Evolutionary conservation across 2,888 invertebrate species (phyloP).

Genomic region (Catocala sponsa): DNA sequence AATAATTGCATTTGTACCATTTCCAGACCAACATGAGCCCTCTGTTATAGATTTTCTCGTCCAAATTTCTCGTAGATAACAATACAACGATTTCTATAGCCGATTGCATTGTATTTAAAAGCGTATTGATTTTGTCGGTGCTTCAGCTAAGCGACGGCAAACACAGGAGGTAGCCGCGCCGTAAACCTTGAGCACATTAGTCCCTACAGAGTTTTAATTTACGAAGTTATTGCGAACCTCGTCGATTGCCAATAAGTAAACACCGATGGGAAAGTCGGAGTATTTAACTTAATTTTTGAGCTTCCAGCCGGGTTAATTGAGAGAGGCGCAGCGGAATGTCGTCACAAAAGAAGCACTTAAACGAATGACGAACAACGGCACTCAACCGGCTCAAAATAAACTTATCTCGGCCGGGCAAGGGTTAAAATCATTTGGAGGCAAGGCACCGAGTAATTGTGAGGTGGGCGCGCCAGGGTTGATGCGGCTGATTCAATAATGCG

Average conservation of each 20-base stretch:
- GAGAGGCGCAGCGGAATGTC: slow-evolving; percentile 80
- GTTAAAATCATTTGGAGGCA: slow-evolving; percentile 83
- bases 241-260: slow-evolving; percentile 84
- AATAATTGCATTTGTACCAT: no score
- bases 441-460: slow-evolving; percentile 77
- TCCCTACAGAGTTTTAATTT: slow-evolving; percentile 71
- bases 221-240: slow-evolving; percentile 74
- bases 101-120: slow-evolving; percentile 16
- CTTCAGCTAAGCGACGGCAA: slow-evolving; percentile 22
- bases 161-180: slow-evolving; percentile 29
- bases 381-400: slow-evolving; percentile 86
- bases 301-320: slow-evolving; percentile 83
- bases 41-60: not conserved
- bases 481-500: slow-evolving; percentile 82
- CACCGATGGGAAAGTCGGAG: slow-evolving; percentile 76
- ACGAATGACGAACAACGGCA: slow-evolving; percentile 76
- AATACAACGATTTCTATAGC: not conserved
- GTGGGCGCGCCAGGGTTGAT: slow-evolving; percentile 73
- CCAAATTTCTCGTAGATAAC: not conserved
- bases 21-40: no score
- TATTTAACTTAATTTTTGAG: slow-evolving; percentile 89
- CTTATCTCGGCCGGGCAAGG: slow-evolving; percentile 86
- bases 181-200: slow-evolving; percentile 61
- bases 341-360: slow-evolving; percentile 88
- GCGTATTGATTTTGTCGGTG: slow-evolving; percentile 39